Evolutionary conservation across 2,888 invertebrate species (phyloP), one percentile per base, ranked within the genome.

Genomic region (Anaspis maculata): DNA sequence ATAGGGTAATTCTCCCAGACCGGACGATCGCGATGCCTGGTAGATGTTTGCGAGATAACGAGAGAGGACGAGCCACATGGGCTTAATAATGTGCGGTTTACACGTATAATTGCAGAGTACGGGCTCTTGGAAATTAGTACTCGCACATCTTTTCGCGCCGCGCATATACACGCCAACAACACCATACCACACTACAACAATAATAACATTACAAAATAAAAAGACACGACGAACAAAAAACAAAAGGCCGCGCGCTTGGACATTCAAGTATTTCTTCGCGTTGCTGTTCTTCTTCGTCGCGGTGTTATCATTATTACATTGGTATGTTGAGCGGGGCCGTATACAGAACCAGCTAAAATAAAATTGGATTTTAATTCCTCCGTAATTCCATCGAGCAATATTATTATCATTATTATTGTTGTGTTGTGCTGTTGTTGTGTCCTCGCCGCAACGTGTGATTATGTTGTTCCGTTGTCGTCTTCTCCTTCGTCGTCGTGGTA

Each of bases 31-130:
- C n/a, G n/a, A n/a, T n/a, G n/a, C n/a, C n/a, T n/a, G n/a, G n/a
- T n/a, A n/a, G n/a, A n/a, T n/a, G n/a, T n/a, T n/a, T n/a, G n/a
- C 19, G 13, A 15, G 36, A 36, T 36, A 36, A 36, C 31, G 14
- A 36, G 36, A 23, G 24, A 31, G 30, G 30, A 35, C 31, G 29
- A 35, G 31, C 25, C 34, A 15, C 16, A 19, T 26, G 19, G 19
- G 19, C 19, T 12, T 27, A 26, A 30, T 35, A 35, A 36, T 36
- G 36, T 28, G 31, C 36, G 36, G 36, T 35, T 35, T 35, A 35
- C 35, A 26, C 35, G 27, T 36, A 53, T 59, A 58, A 57, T 58
- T 57, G 56, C 49, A 57, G 53, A 48, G 47, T 47, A 54, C 49
- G 53, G 19, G 5, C 27, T 27, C 30, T 27, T 23, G 23, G 54